Base-by-base conservation (phyloP, 1,140 invertebrate genomes). In the Helicorthomorpha holstii region DNA sequence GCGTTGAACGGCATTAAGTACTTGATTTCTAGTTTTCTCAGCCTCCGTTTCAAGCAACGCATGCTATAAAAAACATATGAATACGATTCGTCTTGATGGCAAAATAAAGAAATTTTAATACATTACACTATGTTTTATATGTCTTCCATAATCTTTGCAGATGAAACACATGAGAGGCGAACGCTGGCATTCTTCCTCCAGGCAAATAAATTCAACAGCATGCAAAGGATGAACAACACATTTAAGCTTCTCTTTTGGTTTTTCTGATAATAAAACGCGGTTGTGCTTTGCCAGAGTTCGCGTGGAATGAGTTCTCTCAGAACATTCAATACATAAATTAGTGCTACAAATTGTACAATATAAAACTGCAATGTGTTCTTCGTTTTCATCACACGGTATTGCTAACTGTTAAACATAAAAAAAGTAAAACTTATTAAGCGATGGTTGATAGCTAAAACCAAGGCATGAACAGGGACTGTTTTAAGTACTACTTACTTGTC, bases 291-390 rank as follows among this genome's bases (percentile, higher is more conserved):
- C 66, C 3, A 78, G 59, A 2, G 76, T 79, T 38, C 54, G 53
- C 7, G 75, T 76, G 1, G 73, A 69, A 56, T 79, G 76, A 0
- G 75, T 75, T 1, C 60, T 58, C 25, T 71, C 68, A 27, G 75
- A 73, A 55, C 76, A 79, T 42, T 71, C 68, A 29, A 74, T 64
- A 62, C 76, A 79, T 2, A 79, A 60, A 60, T 78, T 73, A 26
- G 73, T 73, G 27, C 66, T 65, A 54, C 76, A 79, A 2, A 74
- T 68, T 2, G 69, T 76, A 58, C 76, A 79, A 56, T 75, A 79
- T 1, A 79, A 57, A 12, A 77, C 74, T 23, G 76, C 76, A 16
- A 65, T 63, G 54, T 79, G 76, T 3, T 64, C 59, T 53, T 78
- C 76, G 57, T 76, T 72, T 61, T 78, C 76, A 61, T 78, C 76